Evolutionary conservation across 2,113 vertebrate species (phyloP).

Genomic region (Mesembrinibis cayennensis): DNA sequence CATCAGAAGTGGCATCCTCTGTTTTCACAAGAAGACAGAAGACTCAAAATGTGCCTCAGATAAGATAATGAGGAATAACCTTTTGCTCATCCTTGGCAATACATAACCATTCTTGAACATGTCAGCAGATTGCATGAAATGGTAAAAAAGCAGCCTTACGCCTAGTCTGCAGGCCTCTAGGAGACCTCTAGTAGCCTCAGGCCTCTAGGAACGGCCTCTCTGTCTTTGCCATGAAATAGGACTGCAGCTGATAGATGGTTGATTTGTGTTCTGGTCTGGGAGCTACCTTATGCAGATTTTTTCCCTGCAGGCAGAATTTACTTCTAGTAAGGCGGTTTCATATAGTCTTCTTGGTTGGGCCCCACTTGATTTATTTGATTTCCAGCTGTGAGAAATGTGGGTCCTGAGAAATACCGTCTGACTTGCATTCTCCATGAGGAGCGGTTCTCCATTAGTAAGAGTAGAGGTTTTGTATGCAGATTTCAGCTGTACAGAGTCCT

Average conservation of each 20-base stretch:
- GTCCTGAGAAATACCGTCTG: background rate
- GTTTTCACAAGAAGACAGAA: background rate
- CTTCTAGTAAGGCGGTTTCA: background rate
- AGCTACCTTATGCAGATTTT: background rate
- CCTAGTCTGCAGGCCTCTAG: background rate
- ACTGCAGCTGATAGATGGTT: background rate
- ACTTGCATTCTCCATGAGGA: background rate
- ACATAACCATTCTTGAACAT: background rate
- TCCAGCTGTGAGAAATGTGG: background rate
- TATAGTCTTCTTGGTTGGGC: background rate
- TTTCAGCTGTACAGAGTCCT: background rate
- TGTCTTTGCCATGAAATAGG: background rate
- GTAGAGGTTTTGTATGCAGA: background rate
- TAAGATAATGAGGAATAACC: background rate
- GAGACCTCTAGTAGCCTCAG: background rate
- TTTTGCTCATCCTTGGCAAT: background rate
- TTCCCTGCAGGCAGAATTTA: background rate
- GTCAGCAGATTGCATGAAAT: background rate
- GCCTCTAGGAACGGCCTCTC: background rate
- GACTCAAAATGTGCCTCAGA: background rate
- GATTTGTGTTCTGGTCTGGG: background rate
- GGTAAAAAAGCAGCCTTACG: background rate
- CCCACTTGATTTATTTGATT: background rate
- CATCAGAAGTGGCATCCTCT: background rate
- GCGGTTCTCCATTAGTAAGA: background rate